Evolutionary conservation across 2,888 invertebrate genomes (phyloP).

Genomic region (Lymantria monacha): DNA sequence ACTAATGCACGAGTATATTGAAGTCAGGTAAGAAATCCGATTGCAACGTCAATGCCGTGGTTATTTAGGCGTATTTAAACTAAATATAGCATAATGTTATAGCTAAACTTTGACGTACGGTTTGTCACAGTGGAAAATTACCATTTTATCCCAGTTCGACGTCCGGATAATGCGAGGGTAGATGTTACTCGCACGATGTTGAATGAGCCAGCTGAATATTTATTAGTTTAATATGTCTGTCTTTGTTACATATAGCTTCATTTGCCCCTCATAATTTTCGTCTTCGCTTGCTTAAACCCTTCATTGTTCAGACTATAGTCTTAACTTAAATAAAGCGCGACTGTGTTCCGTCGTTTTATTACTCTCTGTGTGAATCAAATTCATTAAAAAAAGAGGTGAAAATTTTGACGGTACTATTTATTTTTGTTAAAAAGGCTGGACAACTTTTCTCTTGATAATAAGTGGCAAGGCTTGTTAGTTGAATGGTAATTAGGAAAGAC

Average conservation of each 20-base stretch:
- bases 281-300: constrained; percentile 6
- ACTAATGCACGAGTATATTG: too few relatives aligned
- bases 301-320: constrained; percentile 4
- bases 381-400: too few relatives aligned
- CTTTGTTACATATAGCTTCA: constrained; percentile 17
- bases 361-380: too few relatives aligned
- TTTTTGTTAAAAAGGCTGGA: too few relatives aligned
- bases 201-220: constrained; percentile 30
- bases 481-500: too few relatives aligned
- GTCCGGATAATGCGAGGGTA: constrained; percentile 31
- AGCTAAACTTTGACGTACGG: constrained; percentile 19
- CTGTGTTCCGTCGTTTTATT: too few relatives aligned
- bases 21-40: too few relatives aligned
- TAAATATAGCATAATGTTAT: not conserved
- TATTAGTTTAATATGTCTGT: constrained; percentile 34
- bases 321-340: not conserved
- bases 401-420: too few relatives aligned
- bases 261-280: constrained; percentile 13
- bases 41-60: too few relatives aligned
- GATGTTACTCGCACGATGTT: constrained; percentile 25
- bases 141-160: constrained; percentile 36
- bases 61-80: too few relatives aligned
- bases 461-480: too few relatives aligned
- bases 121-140: constrained; percentile 31
- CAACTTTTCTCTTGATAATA: too few relatives aligned